phyloP scores from a whole-genome alignment of 2,888 invertebrate species.

The Gisinianus flammeolus region DNA sequence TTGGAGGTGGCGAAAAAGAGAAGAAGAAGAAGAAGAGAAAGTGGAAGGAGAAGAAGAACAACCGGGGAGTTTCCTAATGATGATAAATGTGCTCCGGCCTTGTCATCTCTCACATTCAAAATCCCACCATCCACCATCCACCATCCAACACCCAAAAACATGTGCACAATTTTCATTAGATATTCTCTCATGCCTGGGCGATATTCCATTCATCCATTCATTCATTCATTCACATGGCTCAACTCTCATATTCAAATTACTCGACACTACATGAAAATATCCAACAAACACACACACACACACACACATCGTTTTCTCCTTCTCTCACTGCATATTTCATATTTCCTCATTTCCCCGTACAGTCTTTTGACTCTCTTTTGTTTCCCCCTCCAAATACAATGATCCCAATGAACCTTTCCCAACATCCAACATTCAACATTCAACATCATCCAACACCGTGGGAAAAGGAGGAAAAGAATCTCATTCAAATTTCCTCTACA shows the following conservation, averaged over 20 bases:
- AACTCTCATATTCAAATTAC: too few species aligned
- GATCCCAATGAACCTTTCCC: too few species aligned
- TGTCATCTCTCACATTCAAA: conserved; percentile 4
- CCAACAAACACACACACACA: too few species aligned
- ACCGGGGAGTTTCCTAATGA: conserved; percentile 3
- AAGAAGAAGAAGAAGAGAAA: background rate
- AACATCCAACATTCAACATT: too few species aligned
- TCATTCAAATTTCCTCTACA: too few species aligned
- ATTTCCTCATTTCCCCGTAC: background rate
- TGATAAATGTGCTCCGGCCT: conserved; percentile 3
- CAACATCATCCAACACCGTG: too few species aligned
- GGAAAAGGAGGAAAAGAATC: too few species aligned
- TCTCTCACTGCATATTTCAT: background rate
- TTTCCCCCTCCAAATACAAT: too few species aligned
- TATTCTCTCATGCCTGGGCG: background rate
- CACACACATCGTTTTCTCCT: too few species aligned
- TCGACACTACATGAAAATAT: too few species aligned
- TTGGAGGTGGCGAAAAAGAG: background rate
- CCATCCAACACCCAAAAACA: background rate
- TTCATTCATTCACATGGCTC: conserved; percentile 1
- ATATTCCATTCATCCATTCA: conserved; percentile 28
- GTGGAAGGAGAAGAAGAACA: background rate
- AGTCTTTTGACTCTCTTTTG: background rate
- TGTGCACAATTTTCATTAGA: background rate
- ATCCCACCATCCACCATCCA: background rate